A percentile compares a stretch with the other conserved stretches of the same genome.
Evolutionary conservation across 2,113 vertebrate genomes (phyloP).

Genomic region (Australoheros scitulus): DNA sequence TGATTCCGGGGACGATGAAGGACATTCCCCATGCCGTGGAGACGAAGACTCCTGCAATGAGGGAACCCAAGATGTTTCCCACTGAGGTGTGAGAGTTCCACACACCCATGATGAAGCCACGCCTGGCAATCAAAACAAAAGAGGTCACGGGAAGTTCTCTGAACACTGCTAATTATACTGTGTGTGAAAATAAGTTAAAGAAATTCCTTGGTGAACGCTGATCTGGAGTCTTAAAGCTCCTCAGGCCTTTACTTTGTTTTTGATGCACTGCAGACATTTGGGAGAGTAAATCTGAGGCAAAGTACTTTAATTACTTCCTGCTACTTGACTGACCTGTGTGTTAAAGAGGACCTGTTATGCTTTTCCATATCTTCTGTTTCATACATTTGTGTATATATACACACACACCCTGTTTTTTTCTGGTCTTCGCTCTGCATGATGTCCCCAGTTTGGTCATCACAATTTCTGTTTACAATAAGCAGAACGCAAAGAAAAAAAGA

Average conservation of each 20-base stretch:
- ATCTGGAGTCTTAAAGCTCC: not conserved
- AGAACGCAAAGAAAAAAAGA: no score
- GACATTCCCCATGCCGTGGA: slow-evolving; percentile 90
- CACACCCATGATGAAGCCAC: slow-evolving; percentile 97
- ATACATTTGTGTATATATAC: no score
- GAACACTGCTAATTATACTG: no score
- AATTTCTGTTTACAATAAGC: no score
- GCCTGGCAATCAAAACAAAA: slow-evolving; percentile 72
- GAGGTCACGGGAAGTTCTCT: no score
- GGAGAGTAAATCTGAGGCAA: rapidly evolving
- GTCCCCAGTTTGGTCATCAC: no score
- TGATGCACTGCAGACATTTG: not conserved
- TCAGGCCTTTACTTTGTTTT: not conserved
- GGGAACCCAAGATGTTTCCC: slow-evolving; percentile 96
- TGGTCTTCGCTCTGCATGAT: no score
- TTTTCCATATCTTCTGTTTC: no score
- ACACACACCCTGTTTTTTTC: no score
- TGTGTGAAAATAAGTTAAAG: no score
- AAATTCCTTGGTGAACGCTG: not conserved
- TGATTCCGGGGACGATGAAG: slow-evolving; percentile 90
- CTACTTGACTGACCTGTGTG: no score
- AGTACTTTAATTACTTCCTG: not conserved
- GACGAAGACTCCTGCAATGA: slow-evolving; percentile 90
- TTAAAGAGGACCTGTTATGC: not conserved
- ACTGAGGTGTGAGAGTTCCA: slow-evolving; percentile 99